A percentile compares a stretch with the other conserved stretches of the same genome.
These are phyloP conservation scores for Orthonyx spaldingii DNA, from an alignment of 2,113 vertebrate genomes.

Conservation along the genomic window DNA sequence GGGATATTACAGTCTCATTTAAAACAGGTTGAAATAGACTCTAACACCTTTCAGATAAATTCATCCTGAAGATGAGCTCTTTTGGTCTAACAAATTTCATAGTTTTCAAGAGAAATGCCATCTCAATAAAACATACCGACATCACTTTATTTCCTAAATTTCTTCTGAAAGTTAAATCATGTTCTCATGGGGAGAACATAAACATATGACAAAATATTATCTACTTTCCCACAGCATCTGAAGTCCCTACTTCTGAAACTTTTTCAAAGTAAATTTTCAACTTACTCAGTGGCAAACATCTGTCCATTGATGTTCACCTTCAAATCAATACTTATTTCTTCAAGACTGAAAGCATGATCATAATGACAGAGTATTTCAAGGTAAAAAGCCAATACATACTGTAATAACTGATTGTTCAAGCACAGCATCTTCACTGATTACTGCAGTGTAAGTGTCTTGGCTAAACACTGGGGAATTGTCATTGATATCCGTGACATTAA, in stretches of 20 bases:
- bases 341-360: background rate
- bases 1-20: background rate
- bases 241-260: background rate
- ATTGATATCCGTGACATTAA: slow-evolving; percentile 94
- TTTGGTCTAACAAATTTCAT: slow-evolving; percentile 8
- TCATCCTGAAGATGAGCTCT: background rate
- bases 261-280: background rate
- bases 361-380: background rate
- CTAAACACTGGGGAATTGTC: slow-evolving; percentile 91
- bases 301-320: background rate
- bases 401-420: slow-evolving; percentile 83
- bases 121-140: background rate
- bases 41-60: background rate
- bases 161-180: background rate
- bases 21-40: background rate
- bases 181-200: background rate
- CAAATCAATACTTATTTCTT: background rate
- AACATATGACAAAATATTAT: background rate
- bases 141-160: background rate
- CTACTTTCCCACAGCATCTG: background rate
- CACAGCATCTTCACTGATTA: slow-evolving; percentile 87
- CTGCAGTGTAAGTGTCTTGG: slow-evolving; percentile 86
- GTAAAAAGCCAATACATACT: slow-evolving; percentile 62
- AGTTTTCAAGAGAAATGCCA: slow-evolving; percentile 18
- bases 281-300: background rate